phyloP scores from a whole-genome alignment of 2,888 invertebrate genomes.

The Troides oblongomaculatus region DNA sequence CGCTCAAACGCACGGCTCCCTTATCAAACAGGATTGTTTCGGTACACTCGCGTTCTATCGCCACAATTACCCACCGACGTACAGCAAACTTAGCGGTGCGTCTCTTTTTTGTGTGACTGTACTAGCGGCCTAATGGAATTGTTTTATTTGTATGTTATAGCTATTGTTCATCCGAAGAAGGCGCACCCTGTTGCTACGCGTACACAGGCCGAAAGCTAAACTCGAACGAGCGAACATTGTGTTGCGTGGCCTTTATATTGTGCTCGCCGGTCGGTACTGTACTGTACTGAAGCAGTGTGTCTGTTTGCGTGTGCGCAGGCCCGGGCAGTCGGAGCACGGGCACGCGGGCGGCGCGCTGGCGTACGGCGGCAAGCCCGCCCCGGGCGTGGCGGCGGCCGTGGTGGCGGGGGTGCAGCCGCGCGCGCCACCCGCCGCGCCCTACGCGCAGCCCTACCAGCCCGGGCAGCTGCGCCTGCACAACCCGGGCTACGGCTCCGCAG shows the following conservation, averaged over 20 bases:
- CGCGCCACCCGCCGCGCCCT: constrained; percentile 86
- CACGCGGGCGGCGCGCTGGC: constrained; percentile 82
- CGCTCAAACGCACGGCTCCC: too few relatives aligned
- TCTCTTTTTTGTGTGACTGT: too few relatives aligned
- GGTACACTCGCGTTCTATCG: too few relatives aligned
- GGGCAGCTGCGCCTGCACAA: constrained; percentile 74
- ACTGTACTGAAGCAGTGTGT: not conserved
- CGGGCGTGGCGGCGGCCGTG: constrained; percentile 84
- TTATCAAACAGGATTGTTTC: not conserved
- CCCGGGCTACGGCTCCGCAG: constrained; percentile 34
- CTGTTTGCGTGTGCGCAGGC: constrained; percentile 47
- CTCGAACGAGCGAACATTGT: too few relatives aligned
- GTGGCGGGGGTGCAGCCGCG: constrained; percentile 88
- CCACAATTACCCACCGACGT: too few relatives aligned
- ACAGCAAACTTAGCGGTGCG: too few relatives aligned
- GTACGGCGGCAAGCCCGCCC: constrained; percentile 71
- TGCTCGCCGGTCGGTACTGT: not conserved
- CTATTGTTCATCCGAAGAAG: too few relatives aligned
- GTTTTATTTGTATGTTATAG: too few relatives aligned
- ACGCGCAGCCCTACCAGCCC: constrained; percentile 28
- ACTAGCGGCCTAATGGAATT: too few relatives aligned
- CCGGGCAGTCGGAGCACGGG: constrained; percentile 77
- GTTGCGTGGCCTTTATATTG: too few relatives aligned
- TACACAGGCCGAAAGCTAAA: too few relatives aligned
- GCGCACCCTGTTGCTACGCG: too few relatives aligned